Conservation (phyloP, 2,113 vertebrate species). For the Siphamia tubifer region DNA sequence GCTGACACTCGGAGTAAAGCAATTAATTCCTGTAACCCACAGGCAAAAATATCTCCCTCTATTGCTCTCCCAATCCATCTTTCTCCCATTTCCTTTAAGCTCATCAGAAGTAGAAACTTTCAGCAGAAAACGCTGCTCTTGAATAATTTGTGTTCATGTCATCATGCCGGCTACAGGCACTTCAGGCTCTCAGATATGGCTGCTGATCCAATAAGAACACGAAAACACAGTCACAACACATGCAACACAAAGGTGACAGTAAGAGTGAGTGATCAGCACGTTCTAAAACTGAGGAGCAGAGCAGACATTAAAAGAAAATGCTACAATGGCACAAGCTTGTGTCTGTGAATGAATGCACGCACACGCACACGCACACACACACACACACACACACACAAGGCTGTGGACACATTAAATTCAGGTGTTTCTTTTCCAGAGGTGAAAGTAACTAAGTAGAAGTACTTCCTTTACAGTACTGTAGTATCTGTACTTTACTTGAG, state of each 20-base stretch:
- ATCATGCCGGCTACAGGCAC: slow-evolving; percentile 44
- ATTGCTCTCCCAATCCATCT: neutral
- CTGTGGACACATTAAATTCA: too few relatives aligned
- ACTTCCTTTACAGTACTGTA: too few relatives aligned
- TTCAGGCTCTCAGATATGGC: slow-evolving; percentile 48
- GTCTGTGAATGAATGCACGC: too few relatives aligned
- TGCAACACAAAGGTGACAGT: neutral
- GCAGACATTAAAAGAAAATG: neutral
- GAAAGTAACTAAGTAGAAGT: too few relatives aligned
- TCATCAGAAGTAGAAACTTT: slow-evolving; percentile 49
- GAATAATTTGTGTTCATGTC: slow-evolving; percentile 68
- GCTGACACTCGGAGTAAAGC: slow-evolving; percentile 42
- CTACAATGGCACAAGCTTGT: neutral
- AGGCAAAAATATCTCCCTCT: slow-evolving; percentile 36
- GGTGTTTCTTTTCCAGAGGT: too few relatives aligned
- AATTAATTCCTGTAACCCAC: slow-evolving; percentile 50
- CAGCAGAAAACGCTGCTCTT: slow-evolving; percentile 52
- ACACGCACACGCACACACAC: too few relatives aligned
- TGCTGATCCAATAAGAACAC: slow-evolving; percentile 40
- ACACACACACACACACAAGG: too few relatives aligned
- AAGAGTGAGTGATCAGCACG: slow-evolving; percentile 36
- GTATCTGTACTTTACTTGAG: too few relatives aligned
- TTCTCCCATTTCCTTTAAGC: neutral
- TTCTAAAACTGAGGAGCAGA: slow-evolving; percentile 11
- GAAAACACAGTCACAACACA: slow-evolving; percentile 15